Evolutionary conservation across 2,797 vertebrate genomes (phyloP).

Genomic region (Setipinna tenuifilis): DNA sequence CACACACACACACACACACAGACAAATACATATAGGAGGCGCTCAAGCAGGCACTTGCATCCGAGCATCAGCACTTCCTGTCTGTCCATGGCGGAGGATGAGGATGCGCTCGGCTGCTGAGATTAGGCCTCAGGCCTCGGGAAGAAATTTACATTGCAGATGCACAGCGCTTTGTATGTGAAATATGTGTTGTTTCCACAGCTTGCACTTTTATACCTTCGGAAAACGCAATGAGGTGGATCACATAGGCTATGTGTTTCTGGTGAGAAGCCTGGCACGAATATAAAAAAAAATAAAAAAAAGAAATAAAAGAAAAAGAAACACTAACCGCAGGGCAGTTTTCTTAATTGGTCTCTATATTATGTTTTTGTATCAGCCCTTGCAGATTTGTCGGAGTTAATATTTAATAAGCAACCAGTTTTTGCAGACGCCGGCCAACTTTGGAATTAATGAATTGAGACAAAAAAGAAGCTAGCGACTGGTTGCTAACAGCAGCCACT

Average conservation of each 20-base stretch:
- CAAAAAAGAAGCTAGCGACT: constrained; percentile 71
- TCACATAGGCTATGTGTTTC: constrained; percentile 46
- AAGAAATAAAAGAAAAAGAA: not conserved
- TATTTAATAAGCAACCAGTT: constrained; percentile 76
- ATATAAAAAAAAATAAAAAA: constrained; percentile 41
- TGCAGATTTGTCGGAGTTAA: constrained; percentile 82
- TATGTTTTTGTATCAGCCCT: constrained; percentile 79
- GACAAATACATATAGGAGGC: constrained; percentile 14
- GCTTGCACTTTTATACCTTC: constrained; percentile 53
- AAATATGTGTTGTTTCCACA: constrained; percentile 64
- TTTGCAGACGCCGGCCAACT: constrained; percentile 72
- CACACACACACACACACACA: constrained; percentile 47
- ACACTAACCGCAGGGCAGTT: constrained; percentile 66
- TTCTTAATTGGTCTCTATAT: constrained; percentile 82
- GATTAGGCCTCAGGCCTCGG: constrained; percentile 58
- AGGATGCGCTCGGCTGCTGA: not conserved
- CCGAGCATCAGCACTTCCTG: constrained; percentile 31
- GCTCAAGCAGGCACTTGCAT: not conserved
- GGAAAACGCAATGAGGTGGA: constrained; percentile 57
- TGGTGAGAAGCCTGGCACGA: constrained; percentile 58
- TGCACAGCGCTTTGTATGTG: constrained; percentile 54
- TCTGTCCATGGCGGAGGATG: constrained; percentile 31
- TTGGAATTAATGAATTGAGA: constrained; percentile 80
- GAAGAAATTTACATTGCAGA: constrained; percentile 65
- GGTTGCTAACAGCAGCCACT: constrained; percentile 58